phyloP scores from a whole-genome alignment of 2,113 vertebrate species.

The Ploceus nigricollis region DNA sequence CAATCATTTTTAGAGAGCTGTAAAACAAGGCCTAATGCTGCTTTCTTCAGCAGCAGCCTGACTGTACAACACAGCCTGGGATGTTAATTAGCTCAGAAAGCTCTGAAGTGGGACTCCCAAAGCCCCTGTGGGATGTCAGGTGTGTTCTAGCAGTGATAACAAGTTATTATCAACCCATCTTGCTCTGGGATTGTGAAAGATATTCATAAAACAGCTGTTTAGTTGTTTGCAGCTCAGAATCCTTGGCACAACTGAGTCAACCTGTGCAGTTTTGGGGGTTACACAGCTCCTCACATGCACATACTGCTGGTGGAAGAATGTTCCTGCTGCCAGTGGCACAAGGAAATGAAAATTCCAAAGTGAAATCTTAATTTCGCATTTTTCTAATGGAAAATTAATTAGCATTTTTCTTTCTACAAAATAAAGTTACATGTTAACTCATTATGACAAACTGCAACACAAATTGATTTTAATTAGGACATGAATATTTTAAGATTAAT shows the following conservation, averaged over 20 bases:
- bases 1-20: not conserved
- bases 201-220: not conserved
- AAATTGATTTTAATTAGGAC: conserved; percentile 71
- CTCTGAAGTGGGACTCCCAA: conserved; percentile 12
- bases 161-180: not conserved
- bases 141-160: not conserved
- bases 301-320: not conserved
- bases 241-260: not conserved
- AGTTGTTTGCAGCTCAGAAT: not conserved
- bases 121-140: conserved; percentile 14
- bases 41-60: not conserved
- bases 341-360: not conserved
- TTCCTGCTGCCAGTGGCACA: not conserved
- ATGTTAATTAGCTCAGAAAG: conserved; percentile 42
- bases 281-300: not conserved
- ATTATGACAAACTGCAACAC: conserved; percentile 64
- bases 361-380: not conserved
- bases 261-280: not conserved
- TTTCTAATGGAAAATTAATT: conserved; percentile 54
- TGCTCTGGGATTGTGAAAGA: not conserved
- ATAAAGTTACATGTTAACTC: conserved; percentile 54
- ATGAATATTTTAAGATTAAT: conserved; percentile 74
- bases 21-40: not conserved
- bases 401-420: conserved; percentile 39
- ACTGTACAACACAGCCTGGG: not conserved